These are phyloP conservation scores for Acanthurus tractus DNA, from an alignment of 2,797 vertebrate genomes.

Conservation along the genomic window DNA sequence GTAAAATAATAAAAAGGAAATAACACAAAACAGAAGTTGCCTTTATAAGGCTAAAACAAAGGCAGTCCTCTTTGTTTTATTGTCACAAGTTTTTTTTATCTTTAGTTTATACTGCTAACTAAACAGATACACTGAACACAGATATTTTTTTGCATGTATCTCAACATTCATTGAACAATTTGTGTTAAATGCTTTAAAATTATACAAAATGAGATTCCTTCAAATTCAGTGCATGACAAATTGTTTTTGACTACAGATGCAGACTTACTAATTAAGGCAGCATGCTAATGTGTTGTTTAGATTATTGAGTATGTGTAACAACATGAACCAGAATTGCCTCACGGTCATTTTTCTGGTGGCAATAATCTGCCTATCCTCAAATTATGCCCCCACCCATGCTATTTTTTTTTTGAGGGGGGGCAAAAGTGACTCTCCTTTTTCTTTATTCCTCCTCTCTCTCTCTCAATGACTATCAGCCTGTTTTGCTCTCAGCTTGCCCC, in stretches of 20 bases:
- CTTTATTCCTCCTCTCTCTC: conserved; percentile 59
- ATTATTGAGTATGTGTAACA: conserved; percentile 74
- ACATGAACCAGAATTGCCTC: conserved; percentile 79
- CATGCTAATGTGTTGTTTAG: conserved; percentile 79
- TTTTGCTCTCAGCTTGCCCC: conserved; percentile 68
- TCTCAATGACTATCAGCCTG: conserved; percentile 63
- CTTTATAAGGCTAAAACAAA: conserved; percentile 26
- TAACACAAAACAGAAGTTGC: conserved; percentile 31
- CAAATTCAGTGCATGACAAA: conserved; percentile 78
- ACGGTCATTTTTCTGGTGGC: conserved; percentile 80
- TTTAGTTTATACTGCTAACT: neutral
- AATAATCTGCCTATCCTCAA: conserved; percentile 78
- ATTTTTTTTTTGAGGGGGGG: conserved; percentile 22
- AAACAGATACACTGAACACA: conserved; percentile 36
- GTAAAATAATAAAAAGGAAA: conserved; percentile 25
- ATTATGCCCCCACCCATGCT: conserved; percentile 63
- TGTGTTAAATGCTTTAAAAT: conserved; percentile 66
- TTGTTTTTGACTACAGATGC: conserved; percentile 73
- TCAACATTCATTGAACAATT: conserved; percentile 65
- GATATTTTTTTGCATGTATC: conserved; percentile 19
- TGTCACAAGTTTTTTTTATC: conserved; percentile 27
- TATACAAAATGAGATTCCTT: conserved; percentile 71
- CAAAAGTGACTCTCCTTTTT: conserved; percentile 58
- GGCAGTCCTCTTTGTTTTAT: conserved; percentile 25
- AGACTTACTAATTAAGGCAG: conserved; percentile 76